Percentiles rank a stretch among this genome's conserved stretches.
These are phyloP conservation scores for Parauchenoglanis punctatus DNA, from an alignment of 2,797 vertebrate genomes.

Conservation along the genomic window DNA sequence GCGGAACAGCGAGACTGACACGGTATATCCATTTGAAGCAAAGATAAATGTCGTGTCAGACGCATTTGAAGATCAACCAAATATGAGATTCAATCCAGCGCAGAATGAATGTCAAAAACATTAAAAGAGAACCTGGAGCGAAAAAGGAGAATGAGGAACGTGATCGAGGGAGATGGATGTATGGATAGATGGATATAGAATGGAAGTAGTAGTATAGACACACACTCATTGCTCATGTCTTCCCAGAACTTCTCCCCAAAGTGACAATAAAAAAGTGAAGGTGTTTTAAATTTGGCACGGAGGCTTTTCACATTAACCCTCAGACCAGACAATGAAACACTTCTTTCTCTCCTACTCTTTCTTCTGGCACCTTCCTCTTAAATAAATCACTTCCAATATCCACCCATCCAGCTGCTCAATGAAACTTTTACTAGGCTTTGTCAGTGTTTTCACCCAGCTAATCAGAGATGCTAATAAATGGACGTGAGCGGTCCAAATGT, in stretches of 20 bases:
- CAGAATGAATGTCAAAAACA: conserved; percentile 57
- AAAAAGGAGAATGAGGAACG: not conserved
- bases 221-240: not conserved
- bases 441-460: conserved; percentile 34
- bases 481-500: not conserved
- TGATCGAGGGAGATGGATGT: not conserved
- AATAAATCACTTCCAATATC: conserved; percentile 58
- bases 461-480: conserved; percentile 21
- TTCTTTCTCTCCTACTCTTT: conserved; percentile 19
- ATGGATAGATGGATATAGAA: not conserved
- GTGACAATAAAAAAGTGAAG: conserved; percentile 1
- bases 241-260: not conserved
- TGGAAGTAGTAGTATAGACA: not conserved
- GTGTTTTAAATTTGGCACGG: conserved; percentile 10
- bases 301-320: conserved; percentile 35
- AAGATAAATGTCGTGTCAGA: conserved; percentile 72
- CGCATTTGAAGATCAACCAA: conserved; percentile 68
- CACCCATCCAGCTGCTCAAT: conserved; percentile 57
- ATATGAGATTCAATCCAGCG: conserved; percentile 62
- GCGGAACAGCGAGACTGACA: conserved; percentile 64
- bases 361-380: conserved; percentile 47
- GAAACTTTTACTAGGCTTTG: conserved; percentile 56
- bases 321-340: conserved; percentile 36
- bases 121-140: conserved; percentile 38
- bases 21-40: conserved; percentile 67